Evolutionary conservation across 2,113 vertebrate genomes (phyloP), one percentile per base, ranked within the genome.

Genomic region (Chloebia gouldiae): DNA sequence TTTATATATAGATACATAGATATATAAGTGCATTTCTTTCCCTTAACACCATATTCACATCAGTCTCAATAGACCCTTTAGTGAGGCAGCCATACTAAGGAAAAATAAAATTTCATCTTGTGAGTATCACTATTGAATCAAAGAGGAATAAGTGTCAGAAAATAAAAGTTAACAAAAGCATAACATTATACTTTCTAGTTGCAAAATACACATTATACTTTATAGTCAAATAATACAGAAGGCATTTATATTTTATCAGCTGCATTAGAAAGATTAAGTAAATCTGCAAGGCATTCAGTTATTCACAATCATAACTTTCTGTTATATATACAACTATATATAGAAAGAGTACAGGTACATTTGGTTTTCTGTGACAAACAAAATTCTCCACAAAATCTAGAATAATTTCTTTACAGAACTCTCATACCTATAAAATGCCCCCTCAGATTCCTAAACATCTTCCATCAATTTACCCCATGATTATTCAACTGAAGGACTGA

Each of bases 401-500:
- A 68, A 91, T 68, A 8, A 42, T 30, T 75, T 42, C 20, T 81
- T 84, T 81, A 53, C 40, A 86, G 11, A 86, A 45, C 22, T 59
- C 11, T 22, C 25, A 65, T 3, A 33, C 4, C 8, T 33, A 31
- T 39, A 54, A 47, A 80, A 80, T 28, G 6, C 66, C 25, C 17
- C 11, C 15, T 79, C n/a, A 18, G 8, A 44, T 79, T 50, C 31
- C 50, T 45, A 68, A 53, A 49, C 15, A 2, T 87, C 22, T 75
- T 37, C 37, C 13, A 40, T 64, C 57, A 18, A 17, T 60, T 91
- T 81, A 19, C 2, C 6, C 49, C 33, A 35, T 45, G 0, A 0
- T 27, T 70, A 66, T 28, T 61, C 25, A 61, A 3, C 0, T 22
- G 53, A 88, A 76, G 7, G 50, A 72, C 40, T 40, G 40, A 79